phyloP scores from a whole-genome alignment of 2,797 vertebrate species.

The Rhyacichthys aspro region DNA sequence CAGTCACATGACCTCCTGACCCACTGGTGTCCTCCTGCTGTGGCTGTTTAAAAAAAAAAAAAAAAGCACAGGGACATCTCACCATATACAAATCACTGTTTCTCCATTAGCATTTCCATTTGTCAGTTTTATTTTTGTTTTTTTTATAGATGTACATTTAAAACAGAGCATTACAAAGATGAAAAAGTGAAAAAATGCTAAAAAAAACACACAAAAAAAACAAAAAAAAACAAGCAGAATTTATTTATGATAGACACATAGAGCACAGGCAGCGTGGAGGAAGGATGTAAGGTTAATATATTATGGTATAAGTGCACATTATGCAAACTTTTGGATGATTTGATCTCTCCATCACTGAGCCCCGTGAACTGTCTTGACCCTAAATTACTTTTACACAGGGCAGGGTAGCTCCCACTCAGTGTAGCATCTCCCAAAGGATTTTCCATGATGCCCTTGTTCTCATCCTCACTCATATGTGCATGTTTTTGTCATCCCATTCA shows the following conservation, averaged over 20 bases:
- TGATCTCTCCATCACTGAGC: slow-evolving; percentile 67
- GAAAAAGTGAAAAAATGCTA: slow-evolving; percentile 72
- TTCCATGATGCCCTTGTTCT: slow-evolving; percentile 54
- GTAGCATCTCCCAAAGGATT: slow-evolving; percentile 78
- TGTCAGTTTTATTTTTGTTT: slow-evolving; percentile 49
- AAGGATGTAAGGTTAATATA: slow-evolving; percentile 88
- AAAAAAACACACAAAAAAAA: slow-evolving; percentile 76
- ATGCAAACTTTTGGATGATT: slow-evolving; percentile 86
- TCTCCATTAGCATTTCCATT: slow-evolving; percentile 64
- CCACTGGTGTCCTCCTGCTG: slow-evolving; percentile 78
- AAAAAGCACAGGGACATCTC: slow-evolving; percentile 84
- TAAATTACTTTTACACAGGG: slow-evolving; percentile 72
- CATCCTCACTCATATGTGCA: slow-evolving; percentile 44
- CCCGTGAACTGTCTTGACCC: slow-evolving; percentile 68
- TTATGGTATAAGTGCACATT: slow-evolving; percentile 92
- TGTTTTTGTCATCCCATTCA: slow-evolving; percentile 44
- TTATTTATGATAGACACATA: slow-evolving; percentile 94
- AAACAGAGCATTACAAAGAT: slow-evolving; percentile 64
- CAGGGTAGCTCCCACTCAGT: slow-evolving; percentile 73
- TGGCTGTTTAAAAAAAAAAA: slow-evolving; percentile 45
- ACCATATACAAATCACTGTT: slow-evolving; percentile 53
- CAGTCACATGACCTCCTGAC: slow-evolving; percentile 40
- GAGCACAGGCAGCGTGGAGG: slow-evolving; percentile 80
- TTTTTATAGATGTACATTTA: slow-evolving; percentile 70
- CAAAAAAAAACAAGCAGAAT: slow-evolving; percentile 78